Evolutionary conservation across 35 echinoderm and acorn worm species (phyloP).

Genomic region (Stichopus chloronotus): DNA sequence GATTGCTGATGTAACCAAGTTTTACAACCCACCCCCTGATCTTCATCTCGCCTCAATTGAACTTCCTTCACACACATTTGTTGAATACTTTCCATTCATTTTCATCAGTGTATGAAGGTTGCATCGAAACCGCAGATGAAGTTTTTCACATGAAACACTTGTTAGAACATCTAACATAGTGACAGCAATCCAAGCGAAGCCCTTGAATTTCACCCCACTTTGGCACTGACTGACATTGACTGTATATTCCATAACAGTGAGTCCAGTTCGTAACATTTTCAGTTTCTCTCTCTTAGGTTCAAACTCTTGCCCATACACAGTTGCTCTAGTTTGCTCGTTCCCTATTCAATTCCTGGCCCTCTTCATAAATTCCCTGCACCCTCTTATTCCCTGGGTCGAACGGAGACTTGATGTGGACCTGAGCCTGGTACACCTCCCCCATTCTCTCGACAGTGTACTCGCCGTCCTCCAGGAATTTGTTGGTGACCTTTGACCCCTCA

Average conservation of each 20-base stretch:
- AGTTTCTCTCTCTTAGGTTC: not conserved
- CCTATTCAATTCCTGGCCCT: not conserved
- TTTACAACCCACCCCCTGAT: too few relatives aligned
- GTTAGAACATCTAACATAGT: too few relatives aligned
- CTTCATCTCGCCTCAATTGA: too few relatives aligned
- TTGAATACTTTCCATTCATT: too few relatives aligned
- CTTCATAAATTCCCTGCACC: slow-evolving; percentile 79
- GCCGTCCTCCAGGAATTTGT: slow-evolving; percentile 81
- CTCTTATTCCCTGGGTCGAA: slow-evolving; percentile 93
- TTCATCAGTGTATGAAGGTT: too few relatives aligned
- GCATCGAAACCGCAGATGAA: too few relatives aligned
- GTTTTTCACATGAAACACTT: too few relatives aligned
- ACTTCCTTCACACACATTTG: too few relatives aligned
- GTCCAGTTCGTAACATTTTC: not conserved
- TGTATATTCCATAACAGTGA: not conserved
- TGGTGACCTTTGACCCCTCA: slow-evolving; percentile 77
- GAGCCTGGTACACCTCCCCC: slow-evolving; percentile 71
- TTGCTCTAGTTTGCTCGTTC: not conserved
- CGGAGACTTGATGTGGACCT: slow-evolving; percentile 81
- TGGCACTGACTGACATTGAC: too few relatives aligned
- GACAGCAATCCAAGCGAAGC: too few relatives aligned
- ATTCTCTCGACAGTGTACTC: slow-evolving; percentile 89
- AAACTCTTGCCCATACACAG: not conserved
- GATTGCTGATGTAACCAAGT: too few relatives aligned
- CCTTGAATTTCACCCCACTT: too few relatives aligned